Percentiles rank a stretch among this genome's conserved stretches.
These are phyloP conservation scores for Cyaniris semiargus DNA, from an alignment of 2,888 invertebrate species.

Conservation along the genomic window DNA sequence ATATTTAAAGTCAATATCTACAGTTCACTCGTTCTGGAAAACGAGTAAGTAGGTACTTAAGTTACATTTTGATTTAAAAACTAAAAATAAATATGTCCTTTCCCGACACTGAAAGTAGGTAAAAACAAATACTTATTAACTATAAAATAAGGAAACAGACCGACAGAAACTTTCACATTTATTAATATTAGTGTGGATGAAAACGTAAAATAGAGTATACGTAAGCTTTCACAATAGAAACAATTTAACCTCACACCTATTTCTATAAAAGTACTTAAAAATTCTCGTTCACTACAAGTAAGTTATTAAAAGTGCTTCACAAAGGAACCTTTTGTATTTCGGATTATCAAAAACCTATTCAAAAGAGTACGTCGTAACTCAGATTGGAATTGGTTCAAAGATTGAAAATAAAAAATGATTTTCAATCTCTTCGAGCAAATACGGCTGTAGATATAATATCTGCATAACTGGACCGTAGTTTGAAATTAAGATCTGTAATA, in stretches of 20 bases:
- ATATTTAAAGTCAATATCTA: too few relatives aligned
- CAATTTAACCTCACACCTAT: neutral
- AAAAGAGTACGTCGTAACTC: neutral
- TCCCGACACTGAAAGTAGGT: too few relatives aligned
- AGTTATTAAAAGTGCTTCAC: neutral
- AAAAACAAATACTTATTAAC: too few relatives aligned
- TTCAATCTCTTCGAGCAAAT: constrained; percentile 27
- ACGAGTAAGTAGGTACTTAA: too few relatives aligned
- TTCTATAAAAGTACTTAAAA: neutral
- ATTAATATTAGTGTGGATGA: neutral
- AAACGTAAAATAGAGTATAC: neutral
- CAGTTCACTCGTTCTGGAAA: too few relatives aligned
- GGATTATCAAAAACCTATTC: constrained; percentile 20
- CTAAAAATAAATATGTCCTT: too few relatives aligned
- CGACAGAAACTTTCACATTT: too few relatives aligned
- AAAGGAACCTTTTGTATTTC: constrained; percentile 11
- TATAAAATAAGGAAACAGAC: too few relatives aligned
- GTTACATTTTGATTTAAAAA: too few relatives aligned
- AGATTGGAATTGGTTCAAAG: constrained; percentile 28
- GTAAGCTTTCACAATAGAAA: neutral
- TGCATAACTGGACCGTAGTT: neutral
- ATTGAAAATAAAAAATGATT: constrained; percentile 24
- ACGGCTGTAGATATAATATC: constrained; percentile 12
- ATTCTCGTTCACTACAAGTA: neutral
- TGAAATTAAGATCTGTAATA: constrained; percentile 18